These are phyloP conservation scores for Staurois parvus DNA, from an alignment of 2,797 vertebrate genomes.

Conservation along the genomic window DNA sequence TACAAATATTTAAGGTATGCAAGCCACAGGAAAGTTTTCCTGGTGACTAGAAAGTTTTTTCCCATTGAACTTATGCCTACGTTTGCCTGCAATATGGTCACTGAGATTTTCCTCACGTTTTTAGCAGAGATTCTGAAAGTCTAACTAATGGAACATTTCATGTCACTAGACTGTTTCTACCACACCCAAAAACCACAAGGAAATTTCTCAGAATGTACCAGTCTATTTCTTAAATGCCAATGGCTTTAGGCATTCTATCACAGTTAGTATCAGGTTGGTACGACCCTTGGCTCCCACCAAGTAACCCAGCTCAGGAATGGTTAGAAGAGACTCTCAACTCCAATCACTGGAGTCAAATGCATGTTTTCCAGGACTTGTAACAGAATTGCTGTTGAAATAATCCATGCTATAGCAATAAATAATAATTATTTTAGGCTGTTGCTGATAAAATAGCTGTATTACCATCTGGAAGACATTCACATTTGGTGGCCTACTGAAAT, in stretches of 20 bases:
- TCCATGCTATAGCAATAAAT: no score
- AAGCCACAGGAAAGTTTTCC: no score
- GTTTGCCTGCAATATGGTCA: neutral
- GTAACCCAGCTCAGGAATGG: neutral
- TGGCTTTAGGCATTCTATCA: neutral
- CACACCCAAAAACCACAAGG: neutral
- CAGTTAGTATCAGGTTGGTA: neutral
- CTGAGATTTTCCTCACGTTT: neutral
- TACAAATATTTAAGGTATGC: neutral
- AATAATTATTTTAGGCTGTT: neutral
- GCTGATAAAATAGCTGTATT: neutral
- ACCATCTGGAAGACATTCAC: neutral
- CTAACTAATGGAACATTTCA: slow-evolving; percentile 2
- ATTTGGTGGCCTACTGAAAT: neutral
- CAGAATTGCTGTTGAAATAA: no score
- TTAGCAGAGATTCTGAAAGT: neutral
- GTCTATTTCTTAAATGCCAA: no score
- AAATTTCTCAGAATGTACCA: neutral
- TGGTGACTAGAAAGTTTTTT: neutral
- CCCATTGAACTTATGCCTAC: neutral
- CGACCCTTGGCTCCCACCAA: neutral
- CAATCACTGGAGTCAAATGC: no score
- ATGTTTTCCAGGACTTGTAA: no score
- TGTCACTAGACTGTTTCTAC: neutral
- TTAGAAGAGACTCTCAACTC: neutral